These are phyloP conservation scores for Aphelenchoides bicaudatus DNA, from an alignment of 2,888 invertebrate species.

Conservation along the genomic window DNA sequence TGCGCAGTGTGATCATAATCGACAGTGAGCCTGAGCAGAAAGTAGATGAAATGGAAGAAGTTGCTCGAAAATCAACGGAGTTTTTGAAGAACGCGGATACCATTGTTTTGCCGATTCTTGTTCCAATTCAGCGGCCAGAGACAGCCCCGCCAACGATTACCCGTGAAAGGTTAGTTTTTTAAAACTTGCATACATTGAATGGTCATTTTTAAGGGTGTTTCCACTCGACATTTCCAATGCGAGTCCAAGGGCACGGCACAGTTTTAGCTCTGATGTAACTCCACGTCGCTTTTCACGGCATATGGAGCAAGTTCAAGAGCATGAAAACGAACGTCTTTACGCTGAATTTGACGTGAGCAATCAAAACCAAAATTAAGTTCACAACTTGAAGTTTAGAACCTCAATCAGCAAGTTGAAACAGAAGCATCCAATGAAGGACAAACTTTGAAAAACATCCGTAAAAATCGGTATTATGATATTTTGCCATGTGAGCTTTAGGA, in stretches of 20 bases:
- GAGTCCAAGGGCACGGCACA: not conserved
- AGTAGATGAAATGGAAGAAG: no score
- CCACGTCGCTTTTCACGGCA: conserved; percentile 11
- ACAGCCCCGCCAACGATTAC: not conserved
- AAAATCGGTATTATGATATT: conserved; percentile 41
- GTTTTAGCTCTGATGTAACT: not conserved
- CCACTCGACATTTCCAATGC: not conserved
- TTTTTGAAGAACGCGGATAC: not conserved
- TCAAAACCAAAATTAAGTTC: not conserved
- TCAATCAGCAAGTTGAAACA: conserved; percentile 17
- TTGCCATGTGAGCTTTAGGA: conserved; percentile 36
- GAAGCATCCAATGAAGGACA: conserved; percentile 22
- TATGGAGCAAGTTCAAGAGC: conserved; percentile 33
- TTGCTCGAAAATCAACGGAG: not conserved
- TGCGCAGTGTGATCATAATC: conserved; percentile 15
- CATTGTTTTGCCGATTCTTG: not conserved
- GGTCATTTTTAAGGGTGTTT: no score
- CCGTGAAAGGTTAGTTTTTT: not conserved
- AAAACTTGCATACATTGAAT: not conserved
- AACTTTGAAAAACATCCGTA: conserved; percentile 33
- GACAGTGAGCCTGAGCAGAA: no score
- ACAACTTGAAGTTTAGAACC: conserved; percentile 22
- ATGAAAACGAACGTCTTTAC: conserved; percentile 37
- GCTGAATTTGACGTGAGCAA: conserved; percentile 33
- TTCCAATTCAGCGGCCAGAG: not conserved